Conservation (phyloP, 2,113 vertebrate species). For the Promerops cafer region DNA sequence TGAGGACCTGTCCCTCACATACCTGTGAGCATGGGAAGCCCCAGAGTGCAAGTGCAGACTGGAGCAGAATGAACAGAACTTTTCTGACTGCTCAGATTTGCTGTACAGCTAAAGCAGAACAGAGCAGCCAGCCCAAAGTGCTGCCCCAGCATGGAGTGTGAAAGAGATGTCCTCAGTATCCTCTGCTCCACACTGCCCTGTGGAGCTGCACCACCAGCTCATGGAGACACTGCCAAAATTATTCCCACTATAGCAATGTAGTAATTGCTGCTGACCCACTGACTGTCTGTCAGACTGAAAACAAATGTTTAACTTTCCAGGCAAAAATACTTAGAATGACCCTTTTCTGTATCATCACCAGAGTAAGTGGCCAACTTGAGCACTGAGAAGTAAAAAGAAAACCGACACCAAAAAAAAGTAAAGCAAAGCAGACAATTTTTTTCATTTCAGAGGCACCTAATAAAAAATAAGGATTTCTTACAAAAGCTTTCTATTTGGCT, state of each 20-base stretch:
- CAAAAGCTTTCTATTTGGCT: background rate
- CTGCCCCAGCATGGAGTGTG: background rate
- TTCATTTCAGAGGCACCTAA: background rate
- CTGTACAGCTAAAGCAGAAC: background rate
- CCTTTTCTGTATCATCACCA: background rate
- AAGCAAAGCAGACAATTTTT: background rate
- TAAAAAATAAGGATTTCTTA: background rate
- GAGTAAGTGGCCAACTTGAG: background rate
- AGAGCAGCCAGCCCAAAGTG: background rate
- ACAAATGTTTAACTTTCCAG: background rate
- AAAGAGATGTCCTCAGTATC: background rate
- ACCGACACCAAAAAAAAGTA: background rate
- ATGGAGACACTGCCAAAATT: background rate
- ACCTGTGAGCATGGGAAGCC: background rate
- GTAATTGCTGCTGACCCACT: background rate
- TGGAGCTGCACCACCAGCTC: background rate
- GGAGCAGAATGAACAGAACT: background rate
- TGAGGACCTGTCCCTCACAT: background rate
- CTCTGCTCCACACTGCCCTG: background rate
- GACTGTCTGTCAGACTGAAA: background rate
- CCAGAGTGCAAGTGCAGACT: background rate
- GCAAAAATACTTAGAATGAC: background rate
- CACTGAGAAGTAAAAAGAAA: background rate
- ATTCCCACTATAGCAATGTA: background rate
- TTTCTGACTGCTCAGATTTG: background rate